phyloP scores from a whole-genome alignment of 92 coral and sea anemone genomes.

The Metridium senile region DNA sequence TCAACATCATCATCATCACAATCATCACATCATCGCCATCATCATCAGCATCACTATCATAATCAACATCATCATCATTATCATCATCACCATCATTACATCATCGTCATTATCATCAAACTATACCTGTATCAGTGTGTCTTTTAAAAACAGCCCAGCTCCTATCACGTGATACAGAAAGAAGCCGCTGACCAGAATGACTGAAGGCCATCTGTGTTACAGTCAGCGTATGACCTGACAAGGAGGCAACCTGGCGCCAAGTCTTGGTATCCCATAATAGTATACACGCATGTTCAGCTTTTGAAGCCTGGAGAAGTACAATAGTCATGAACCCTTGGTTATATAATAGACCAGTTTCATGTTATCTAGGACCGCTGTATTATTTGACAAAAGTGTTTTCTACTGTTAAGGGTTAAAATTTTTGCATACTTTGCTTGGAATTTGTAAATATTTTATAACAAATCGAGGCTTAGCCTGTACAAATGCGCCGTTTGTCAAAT shows the following conservation, averaged over 20 bases:
- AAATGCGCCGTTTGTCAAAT: too few relatives aligned
- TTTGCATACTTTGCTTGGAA: too few relatives aligned
- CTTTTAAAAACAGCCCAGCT: conserved; percentile 87
- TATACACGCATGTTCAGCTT: conserved; percentile 87
- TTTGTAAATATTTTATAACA: too few relatives aligned
- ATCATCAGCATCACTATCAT: neutral
- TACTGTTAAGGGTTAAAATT: too few relatives aligned
- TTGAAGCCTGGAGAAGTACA: conserved; percentile 72
- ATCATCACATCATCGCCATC: neutral
- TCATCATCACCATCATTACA: neutral
- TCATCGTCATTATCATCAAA: neutral
- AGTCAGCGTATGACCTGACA: conserved; percentile 84
- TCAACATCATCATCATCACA: neutral
- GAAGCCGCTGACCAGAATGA: conserved; percentile 88
- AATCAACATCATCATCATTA: neutral
- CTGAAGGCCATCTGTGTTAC: conserved; percentile 95
- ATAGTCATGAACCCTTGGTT: neutral
- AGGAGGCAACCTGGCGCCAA: conserved; percentile 80
- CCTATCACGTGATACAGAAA: conserved; percentile 97
- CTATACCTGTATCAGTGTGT: conserved; percentile 28
- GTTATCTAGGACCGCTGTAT: too few relatives aligned
- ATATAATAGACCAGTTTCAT: neutral
- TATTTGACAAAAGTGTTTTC: too few relatives aligned
- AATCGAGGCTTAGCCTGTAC: too few relatives aligned
- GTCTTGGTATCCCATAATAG: conserved; percentile 90